These are phyloP conservation scores for Prunella himalayana DNA, from an alignment of 2,113 vertebrate genomes.

Conservation along the genomic window DNA sequence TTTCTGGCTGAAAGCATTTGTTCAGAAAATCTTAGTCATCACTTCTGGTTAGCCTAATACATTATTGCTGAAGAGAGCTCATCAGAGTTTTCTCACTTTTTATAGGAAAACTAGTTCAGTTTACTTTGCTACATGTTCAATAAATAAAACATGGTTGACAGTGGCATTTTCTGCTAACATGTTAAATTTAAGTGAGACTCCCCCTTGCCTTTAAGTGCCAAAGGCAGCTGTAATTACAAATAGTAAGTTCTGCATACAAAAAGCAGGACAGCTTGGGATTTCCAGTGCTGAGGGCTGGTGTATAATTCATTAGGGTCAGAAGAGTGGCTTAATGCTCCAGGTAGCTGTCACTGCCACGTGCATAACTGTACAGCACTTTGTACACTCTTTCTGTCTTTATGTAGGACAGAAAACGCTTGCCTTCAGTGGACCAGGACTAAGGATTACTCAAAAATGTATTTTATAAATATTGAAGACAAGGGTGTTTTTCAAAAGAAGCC, in stretches of 20 bases:
- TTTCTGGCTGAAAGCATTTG: not conserved
- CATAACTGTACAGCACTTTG: not conserved
- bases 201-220: not conserved
- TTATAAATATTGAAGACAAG: not conserved
- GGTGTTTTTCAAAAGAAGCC: not conserved
- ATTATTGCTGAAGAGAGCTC: not conserved
- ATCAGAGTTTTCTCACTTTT: not conserved
- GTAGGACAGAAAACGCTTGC: not conserved
- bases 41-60: not conserved
- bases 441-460: not conserved
- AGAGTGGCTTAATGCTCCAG: not conserved
- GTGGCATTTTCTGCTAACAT: not conserved
- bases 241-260: not conserved
- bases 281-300: not conserved
- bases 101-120: not conserved
- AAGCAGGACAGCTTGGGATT: not conserved
- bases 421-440: not conserved
- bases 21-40: not conserved
- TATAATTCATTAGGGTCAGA: not conserved
- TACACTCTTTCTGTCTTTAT: not conserved
- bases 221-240: not conserved
- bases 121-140: not conserved
- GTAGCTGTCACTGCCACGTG: not conserved
- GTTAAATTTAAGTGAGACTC: not conserved
- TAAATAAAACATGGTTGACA: not conserved